Base-by-base conservation (phyloP, 2,113 vertebrate genomes). In the Osmerus eperlanus region DNA sequence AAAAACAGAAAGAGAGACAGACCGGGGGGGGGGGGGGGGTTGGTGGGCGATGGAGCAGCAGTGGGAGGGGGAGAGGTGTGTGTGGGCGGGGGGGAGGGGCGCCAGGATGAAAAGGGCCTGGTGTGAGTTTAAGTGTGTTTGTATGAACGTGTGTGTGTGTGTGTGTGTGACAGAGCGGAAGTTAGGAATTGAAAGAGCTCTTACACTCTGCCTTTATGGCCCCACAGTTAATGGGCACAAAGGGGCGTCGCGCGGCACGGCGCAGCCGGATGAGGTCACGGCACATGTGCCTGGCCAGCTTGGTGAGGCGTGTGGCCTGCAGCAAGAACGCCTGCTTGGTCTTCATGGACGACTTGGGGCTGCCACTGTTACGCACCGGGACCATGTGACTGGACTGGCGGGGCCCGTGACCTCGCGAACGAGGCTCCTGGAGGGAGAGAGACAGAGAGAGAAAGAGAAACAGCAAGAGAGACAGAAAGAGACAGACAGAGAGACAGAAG, bases 121-220 rank as follows among this genome's bases (percentile, higher is more conserved):
- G 36, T 67, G 55, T 65, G 83, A 32, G 63, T 68, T 72, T 67
- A 28, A 14, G 32, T 19, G 60, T 91, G 89, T 70, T 58, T 68
- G 51, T 79, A 80, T 41, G 69, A 67, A 21, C 78, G 64, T 60
- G 51, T 76, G 65, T 80, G 61, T 80, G 86, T 58, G 64, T 60
- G 19, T 56, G n/a, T n/a, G 77, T 74, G 51, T 65, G 59, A 55
- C 23, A 23, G 23, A 16, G 91, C 87, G 87, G 91, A 93, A 94
- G 92, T 95, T 96, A 97, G 92, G 96, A 97, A 97, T 96, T 96
- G 92, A 96, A 97, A 95, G 96, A 93, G 94, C 93, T 97, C 97
- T 98, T 97, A 98, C 97, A 98, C 96, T 98, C 96, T 94, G 97
- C 97, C 95, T 96, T 97, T 95, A 98, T 94, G 94, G 97, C 96